Conservation (phyloP, 2,113 vertebrate species). For the Chlamydotis undulata region DNA sequence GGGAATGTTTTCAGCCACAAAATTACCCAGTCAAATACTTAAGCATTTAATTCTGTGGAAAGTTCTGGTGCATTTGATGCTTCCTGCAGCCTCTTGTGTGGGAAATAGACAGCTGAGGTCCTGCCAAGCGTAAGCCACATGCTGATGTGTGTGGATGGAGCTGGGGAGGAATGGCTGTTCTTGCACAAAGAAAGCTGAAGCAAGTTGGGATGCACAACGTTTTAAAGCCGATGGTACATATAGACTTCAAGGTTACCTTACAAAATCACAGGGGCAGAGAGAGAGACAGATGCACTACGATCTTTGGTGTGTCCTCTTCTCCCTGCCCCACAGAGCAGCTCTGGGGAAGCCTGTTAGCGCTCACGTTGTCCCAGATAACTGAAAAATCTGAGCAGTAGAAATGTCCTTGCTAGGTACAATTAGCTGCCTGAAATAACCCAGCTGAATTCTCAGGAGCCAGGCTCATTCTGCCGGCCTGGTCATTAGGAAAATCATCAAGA, state of each 20-base stretch:
- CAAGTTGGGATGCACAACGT: neutral
- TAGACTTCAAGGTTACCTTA: neutral
- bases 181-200: neutral
- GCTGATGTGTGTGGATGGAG: neutral
- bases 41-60: neutral
- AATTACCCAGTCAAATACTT: neutral
- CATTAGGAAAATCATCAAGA: slow-evolving; percentile 31
- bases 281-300: neutral
- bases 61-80: neutral
- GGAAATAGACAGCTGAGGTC: neutral
- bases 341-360: neutral
- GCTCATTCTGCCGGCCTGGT: neutral
- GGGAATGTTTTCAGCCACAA: neutral
- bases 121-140: accelerated
- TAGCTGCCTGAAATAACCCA: slow-evolving; percentile 28
- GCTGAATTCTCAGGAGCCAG: slow-evolving; percentile 13
- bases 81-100: neutral
- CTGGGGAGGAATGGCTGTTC: neutral
- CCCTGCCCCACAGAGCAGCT: neutral
- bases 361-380: neutral
- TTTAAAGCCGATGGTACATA: neutral
- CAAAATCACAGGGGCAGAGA: neutral
- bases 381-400: neutral
- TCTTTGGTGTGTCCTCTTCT: neutral
- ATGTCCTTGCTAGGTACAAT: slow-evolving; percentile 38